Base-by-base conservation (phyloP, 2,113 vertebrate species). In the Tragelaphus imberbis region DNA sequence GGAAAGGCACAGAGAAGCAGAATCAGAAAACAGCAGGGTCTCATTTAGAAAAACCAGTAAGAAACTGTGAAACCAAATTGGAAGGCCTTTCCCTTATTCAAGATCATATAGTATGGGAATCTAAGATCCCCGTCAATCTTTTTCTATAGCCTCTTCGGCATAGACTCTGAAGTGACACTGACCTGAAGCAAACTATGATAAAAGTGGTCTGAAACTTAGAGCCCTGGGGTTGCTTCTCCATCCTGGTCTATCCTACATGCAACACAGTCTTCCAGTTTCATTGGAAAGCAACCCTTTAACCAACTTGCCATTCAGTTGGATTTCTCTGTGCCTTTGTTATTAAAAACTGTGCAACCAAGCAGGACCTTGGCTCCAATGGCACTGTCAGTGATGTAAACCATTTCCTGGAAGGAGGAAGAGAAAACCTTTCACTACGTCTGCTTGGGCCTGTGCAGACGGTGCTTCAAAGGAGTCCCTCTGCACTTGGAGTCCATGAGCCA, bases 381-480 rank as follows among this genome's bases (percentile, higher is more conserved):
- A 95, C 98, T 97, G 98, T 97, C 97, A 2, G 12, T 96, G 96
- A 98, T 96, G 98, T 97, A 99, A 99, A 98, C 98, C 98, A 98
- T 99, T 98, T 98, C 98, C 94, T 97, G 92, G 79, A 25, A 75
- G 59, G 92, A 71, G 61, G 59, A 71, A 61, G 55, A 88, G 49
- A 80, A 79, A 90, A 59, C 75, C 84, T 79, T 71, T 95, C 75
- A 36, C 86, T 77, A 49, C 61, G 33, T 75, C 80, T 88, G 90
- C 91, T 92, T 84, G 93, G 95, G 97, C 98, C 97, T 96, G 96
- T 97, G 95, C 68, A 98, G 97, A 97, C 19, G 33, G 97, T 98
- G 98, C 98, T 94, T 97, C 89, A 92, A 2, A 97, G 98, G 90
- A 97, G 98, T 94, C 92, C 94, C 93, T 0, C 6, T 97, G 97